Evolutionary conservation across 1,140 invertebrate genomes (phyloP).

Genomic region (Chrysomallon squamiferum): DNA sequence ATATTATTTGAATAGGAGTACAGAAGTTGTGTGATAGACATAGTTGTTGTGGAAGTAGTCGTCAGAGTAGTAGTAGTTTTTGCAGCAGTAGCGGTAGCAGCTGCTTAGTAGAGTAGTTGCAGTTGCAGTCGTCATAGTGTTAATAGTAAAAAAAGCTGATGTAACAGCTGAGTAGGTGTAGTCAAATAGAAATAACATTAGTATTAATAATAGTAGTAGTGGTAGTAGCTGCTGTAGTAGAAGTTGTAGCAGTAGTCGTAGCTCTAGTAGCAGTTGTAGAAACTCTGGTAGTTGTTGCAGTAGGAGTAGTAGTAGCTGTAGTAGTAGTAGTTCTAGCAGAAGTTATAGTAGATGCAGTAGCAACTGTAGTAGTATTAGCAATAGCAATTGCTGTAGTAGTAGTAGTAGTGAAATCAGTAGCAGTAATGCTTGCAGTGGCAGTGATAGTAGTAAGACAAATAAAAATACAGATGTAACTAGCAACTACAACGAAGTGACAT

Average conservation of each 20-base stretch:
- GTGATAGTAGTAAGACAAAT: not conserved
- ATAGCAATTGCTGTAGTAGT: not conserved
- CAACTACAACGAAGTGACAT: too few species aligned
- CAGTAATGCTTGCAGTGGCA: not conserved
- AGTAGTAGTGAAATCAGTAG: slow-evolving; percentile 1
- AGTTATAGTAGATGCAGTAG: not conserved
- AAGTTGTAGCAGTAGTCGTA: not conserved
- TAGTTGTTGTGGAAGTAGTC: not conserved
- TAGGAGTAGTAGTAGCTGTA: not conserved
- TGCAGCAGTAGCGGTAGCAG: slow-evolving; percentile 1
- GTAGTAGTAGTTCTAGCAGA: not conserved
- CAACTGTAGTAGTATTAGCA: slow-evolving; percentile 3
- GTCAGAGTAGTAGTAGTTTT: not conserved
- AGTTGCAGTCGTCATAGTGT: not conserved
- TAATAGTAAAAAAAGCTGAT: not conserved
- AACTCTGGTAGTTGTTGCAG: not conserved
- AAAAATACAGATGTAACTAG: too few species aligned
- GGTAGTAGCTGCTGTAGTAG: not conserved
- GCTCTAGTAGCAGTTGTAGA: not conserved
- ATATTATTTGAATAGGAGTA: too few species aligned
- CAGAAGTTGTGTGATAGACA: too few species aligned
- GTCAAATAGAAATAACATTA: not conserved
- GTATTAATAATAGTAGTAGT: not conserved
- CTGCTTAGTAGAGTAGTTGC: not conserved
- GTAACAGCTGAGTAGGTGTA: not conserved